Conservation (phyloP, 2,888 invertebrate species). For the Alitta virens region DNA sequence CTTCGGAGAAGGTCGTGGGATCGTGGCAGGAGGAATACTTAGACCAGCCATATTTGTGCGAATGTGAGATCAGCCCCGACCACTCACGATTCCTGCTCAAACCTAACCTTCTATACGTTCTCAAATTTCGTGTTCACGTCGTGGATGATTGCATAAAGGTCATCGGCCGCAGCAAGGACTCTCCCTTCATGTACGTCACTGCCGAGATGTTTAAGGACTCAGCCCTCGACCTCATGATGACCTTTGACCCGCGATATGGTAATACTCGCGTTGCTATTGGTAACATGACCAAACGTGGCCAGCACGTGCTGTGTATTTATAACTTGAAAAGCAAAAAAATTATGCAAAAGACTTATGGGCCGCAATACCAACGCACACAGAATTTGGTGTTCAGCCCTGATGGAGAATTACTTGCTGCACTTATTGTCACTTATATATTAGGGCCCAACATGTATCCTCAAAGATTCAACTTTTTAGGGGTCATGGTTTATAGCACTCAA, state of each 20-base stretch:
- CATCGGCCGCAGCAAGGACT: background rate
- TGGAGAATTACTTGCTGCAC: background rate
- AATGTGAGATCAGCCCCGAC: background rate
- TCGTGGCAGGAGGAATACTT: background rate
- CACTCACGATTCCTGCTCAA: background rate
- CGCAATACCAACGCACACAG: conserved; percentile 1
- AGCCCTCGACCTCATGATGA: background rate
- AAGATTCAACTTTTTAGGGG: background rate
- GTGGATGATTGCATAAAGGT: background rate
- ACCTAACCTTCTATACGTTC: background rate
- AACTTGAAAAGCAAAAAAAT: background rate
- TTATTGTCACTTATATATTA: background rate
- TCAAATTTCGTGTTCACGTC: background rate
- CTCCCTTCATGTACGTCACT: background rate
- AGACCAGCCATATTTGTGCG: background rate
- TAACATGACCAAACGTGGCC: background rate
- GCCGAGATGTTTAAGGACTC: background rate
- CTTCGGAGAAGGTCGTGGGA: background rate
- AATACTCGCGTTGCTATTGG: background rate
- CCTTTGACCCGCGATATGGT: background rate
- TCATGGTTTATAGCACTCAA: background rate
- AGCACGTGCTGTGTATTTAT: background rate
- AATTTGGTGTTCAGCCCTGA: background rate
- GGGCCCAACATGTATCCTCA: conserved; percentile 2
- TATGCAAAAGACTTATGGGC: background rate